Percentiles rank a stretch among this genome's conserved stretches.
These are phyloP conservation scores for Megastigmus dorsalis DNA, from an alignment of 2,888 invertebrate species.

Conservation along the genomic window DNA sequence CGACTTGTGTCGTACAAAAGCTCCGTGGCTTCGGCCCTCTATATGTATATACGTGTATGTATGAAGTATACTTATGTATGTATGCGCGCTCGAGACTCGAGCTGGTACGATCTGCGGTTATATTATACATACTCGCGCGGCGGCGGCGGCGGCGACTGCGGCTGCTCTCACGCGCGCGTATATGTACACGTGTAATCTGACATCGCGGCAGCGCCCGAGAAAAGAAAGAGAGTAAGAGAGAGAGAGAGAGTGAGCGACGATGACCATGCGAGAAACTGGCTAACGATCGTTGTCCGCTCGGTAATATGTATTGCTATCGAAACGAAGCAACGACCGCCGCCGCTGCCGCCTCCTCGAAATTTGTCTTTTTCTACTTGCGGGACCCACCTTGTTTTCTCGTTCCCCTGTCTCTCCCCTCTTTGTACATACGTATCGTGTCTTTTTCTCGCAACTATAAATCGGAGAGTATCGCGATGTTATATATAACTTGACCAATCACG, in stretches of 20 bases:
- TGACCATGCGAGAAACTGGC: conserved; percentile 55
- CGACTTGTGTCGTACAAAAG: conserved; percentile 45
- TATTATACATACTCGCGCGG: neutral
- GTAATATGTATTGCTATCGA: conserved; percentile 45
- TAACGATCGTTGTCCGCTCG: conserved; percentile 54
- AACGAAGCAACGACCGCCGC: no score
- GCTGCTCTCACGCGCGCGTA: neutral
- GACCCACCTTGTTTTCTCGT: neutral
- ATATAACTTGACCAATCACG: conserved; percentile 47
- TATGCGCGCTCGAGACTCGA: neutral
- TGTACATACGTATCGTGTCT: neutral
- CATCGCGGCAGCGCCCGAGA: conserved; percentile 26
- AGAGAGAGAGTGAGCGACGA: conserved; percentile 24
- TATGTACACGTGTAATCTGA: conserved; percentile 44
- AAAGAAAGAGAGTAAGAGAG: neutral
- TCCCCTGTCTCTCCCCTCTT: neutral
- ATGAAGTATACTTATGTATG: conserved; percentile 1
- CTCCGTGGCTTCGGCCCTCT: no score
- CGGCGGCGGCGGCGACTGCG: no score
- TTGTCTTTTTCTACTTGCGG: conserved; percentile 33
- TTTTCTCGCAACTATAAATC: neutral
- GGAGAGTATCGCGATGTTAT: conserved; percentile 34
- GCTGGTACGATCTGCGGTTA: no score
- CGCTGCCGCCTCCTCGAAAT: conserved; percentile 27
- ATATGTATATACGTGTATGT: no score